These are phyloP conservation scores for Eulemur albifrons DNA, from an alignment of 2,797 vertebrate species.

Conservation along the genomic window DNA sequence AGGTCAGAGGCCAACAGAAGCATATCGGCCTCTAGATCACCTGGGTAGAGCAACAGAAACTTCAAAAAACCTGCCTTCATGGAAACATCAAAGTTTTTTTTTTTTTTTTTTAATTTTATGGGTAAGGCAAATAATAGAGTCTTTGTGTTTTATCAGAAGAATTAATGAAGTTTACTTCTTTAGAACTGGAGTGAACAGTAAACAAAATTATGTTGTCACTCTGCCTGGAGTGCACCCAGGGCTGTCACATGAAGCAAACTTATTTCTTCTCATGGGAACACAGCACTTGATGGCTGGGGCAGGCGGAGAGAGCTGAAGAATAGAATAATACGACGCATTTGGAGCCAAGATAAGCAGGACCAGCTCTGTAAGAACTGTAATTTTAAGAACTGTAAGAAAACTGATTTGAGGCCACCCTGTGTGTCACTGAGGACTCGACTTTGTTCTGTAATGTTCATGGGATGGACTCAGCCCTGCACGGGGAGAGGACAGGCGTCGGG, in stretches of 20 bases:
- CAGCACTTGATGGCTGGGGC: background rate
- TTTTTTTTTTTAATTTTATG: slow-evolving; percentile 68
- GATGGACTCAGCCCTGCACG: background rate
- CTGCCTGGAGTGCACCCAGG: slow-evolving; percentile 55
- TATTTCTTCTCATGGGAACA: slow-evolving; percentile 70
- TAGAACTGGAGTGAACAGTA: slow-evolving; percentile 74
- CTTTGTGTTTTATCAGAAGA: slow-evolving; percentile 79
- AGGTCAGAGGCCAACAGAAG: slow-evolving; percentile 73
- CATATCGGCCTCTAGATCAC: background rate
- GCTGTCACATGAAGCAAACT: slow-evolving; percentile 74
- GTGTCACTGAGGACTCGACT: background rate
- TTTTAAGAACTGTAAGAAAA: background rate
- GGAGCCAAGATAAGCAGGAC: background rate
- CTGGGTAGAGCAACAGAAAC: slow-evolving; percentile 72
- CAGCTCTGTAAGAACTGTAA: background rate
- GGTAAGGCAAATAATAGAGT: slow-evolving; percentile 75
- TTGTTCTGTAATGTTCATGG: background rate
- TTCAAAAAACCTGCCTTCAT: slow-evolving; percentile 74
- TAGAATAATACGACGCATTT: background rate
- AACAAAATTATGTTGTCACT: slow-evolving; percentile 77
- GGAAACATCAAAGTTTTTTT: slow-evolving; percentile 78
- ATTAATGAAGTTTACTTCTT: slow-evolving; percentile 81
- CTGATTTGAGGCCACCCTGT: background rate
- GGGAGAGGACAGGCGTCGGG: background rate
- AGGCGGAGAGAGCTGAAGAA: background rate